Base-by-base conservation (phyloP, 2,888 invertebrate species). In the Drosophila pegasa region DNA sequence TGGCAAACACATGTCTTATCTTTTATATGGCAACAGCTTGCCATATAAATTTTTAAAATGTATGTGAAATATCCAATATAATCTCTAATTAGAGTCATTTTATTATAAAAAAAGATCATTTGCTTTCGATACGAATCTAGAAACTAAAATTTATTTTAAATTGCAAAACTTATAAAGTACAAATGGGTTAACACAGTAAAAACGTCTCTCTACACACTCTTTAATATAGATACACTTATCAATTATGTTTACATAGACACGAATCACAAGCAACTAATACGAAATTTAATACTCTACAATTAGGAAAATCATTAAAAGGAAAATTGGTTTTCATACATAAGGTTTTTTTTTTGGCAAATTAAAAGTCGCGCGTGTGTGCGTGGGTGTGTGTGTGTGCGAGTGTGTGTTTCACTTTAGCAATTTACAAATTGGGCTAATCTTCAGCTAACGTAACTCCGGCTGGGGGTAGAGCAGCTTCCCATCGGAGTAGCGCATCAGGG, bases 401-500 rank as follows among this genome's bases (percentile, higher is more conserved):
- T 43, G 40, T 55, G 31, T 16, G 18, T 57, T 5, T 22, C 37
- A 33, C 40, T 50, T 48, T 2, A 63, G 52, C 57, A 73, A 69
- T 74, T 69, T 69, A 83, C 73, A 84, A 78, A 75, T 78, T 71
- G 62, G 54, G 59, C 78, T 78, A 86, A 76, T 81, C 47, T 38
- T 31, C 59, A 29, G 43, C 22, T 60, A 12, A 22, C 14, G 60
- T 25, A 47, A 27, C 25, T 68, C 62, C 29, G 76, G 50, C 7
- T 63, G 66, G 9, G 68, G 50, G 57, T 78, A 81, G 47, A 87
- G 69, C 79, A 89, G 41, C 55, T 89, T 89, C 25, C 85, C 83
- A 51, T 83, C 89, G 27, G 83, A 83, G 62, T 92, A 92, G 60
- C 91, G 91, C 87, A 91, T 91, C 73, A 91, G 70, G 25, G 92